Conservation (phyloP, 2,113 vertebrate species). For the Lampris megalopsis region DNA sequence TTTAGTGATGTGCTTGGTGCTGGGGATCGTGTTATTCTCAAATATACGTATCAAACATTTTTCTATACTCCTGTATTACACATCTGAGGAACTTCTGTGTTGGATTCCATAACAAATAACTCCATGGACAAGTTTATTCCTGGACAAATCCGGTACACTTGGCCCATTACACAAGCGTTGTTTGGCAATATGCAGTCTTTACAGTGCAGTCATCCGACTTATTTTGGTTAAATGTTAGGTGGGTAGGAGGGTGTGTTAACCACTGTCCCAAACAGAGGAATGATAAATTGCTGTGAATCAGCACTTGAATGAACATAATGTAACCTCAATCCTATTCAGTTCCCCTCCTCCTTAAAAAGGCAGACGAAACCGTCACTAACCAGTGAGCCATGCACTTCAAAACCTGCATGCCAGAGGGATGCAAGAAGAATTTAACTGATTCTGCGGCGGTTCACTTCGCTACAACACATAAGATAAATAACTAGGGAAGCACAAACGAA, state of each 20-base stretch:
- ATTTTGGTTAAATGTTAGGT: constrained; percentile 41
- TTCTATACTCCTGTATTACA: too few species aligned
- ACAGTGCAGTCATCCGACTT: constrained; percentile 5
- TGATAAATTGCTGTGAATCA: constrained; percentile 29
- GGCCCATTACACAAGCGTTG: too few species aligned
- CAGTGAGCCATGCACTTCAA: constrained; percentile 29
- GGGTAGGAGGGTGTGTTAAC: background rate
- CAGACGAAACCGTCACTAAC: constrained; percentile 46
- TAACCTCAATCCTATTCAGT: background rate
- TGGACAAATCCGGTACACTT: constrained; percentile 2
- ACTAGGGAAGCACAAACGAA: background rate
- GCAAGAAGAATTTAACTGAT: background rate
- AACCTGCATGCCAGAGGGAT: constrained; percentile 16
- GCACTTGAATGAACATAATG: background rate
- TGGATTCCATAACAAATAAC: background rate
- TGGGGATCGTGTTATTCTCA: too few species aligned
- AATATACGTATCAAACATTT: too few species aligned
- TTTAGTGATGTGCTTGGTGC: too few species aligned
- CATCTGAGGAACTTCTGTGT: too few species aligned
- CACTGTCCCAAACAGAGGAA: background rate
- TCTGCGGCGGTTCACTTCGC: background rate
- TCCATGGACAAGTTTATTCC: background rate
- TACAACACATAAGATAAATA: constrained; percentile 15
- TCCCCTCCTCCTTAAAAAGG: constrained; percentile 32
- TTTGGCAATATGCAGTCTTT: constrained; percentile 5